Percentiles rank a stretch among this genome's conserved stretches.
phyloP scores from a whole-genome alignment of 2,888 invertebrate species.

The Nudaria mundana region DNA sequence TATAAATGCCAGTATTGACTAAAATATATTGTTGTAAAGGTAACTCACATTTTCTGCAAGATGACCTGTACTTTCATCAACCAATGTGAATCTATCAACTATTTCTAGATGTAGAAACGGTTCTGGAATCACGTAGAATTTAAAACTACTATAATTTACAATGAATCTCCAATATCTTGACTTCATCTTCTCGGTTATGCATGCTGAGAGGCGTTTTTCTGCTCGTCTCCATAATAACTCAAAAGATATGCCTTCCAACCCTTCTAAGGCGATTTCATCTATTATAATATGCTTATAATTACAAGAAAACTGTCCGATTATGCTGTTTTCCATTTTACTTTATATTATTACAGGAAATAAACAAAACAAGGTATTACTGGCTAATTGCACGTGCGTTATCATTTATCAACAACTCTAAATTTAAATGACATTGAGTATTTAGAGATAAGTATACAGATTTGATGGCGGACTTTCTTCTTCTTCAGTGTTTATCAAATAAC shows the following conservation, averaged over 20 bases:
- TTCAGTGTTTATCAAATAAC: no score
- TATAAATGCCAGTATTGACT: no score
- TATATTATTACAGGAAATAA: background rate
- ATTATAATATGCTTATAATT: slow-evolving; percentile 60
- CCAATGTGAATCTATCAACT: no score
- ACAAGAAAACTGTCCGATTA: slow-evolving; percentile 42
- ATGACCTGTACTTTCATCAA: slow-evolving; percentile 40
- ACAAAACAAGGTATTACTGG: no score
- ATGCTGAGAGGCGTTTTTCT: slow-evolving; percentile 49
- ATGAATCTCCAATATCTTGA: slow-evolving; percentile 47
- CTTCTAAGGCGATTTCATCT: slow-evolving; percentile 70
- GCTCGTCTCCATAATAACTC: slow-evolving; percentile 62
- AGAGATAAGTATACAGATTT: no score
- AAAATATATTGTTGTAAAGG: no score
- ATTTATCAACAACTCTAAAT: no score
- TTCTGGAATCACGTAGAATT: background rate
- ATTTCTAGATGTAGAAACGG: background rate
- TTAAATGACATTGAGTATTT: no score
- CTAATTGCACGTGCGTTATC: no score
- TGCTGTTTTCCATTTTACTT: slow-evolving; percentile 35
- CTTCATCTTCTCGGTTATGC: slow-evolving; percentile 58
- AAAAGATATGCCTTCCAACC: slow-evolving; percentile 62
- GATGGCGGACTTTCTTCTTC: no score
- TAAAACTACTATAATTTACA: background rate
- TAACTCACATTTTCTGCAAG: slow-evolving; percentile 64